These are phyloP conservation scores for Lota lota DNA, from an alignment of 2,113 vertebrate genomes.

Conservation along the genomic window DNA sequence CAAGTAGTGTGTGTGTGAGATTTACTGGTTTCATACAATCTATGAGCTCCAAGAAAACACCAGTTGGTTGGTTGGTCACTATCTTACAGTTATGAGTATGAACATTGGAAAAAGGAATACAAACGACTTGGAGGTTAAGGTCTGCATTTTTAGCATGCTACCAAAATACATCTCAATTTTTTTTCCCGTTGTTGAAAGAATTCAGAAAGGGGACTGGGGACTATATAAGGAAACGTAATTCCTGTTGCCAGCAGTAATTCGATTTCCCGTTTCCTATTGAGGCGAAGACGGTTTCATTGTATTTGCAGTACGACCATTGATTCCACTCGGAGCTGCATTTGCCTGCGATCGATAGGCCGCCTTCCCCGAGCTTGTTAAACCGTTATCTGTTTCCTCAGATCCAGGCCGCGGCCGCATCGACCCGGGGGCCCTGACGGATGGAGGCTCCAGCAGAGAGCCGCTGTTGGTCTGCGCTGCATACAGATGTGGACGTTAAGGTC, in stretches of 20 bases:
- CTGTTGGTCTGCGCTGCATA: conserved; percentile 14
- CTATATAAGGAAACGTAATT: conserved; percentile 31
- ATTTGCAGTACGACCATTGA: conserved; percentile 31
- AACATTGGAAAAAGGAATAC: too few species aligned
- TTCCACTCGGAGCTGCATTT: conserved; percentile 24
- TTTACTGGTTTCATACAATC: too few species aligned
- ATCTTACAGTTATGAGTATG: too few species aligned
- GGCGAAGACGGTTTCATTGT: conserved; percentile 31
- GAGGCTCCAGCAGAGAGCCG: conserved; percentile 25
- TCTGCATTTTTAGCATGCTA: too few species aligned
- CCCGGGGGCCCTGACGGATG: too few species aligned
- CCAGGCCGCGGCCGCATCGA: conserved; percentile 45
- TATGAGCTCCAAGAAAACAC: too few species aligned
- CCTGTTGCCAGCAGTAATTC: conserved; percentile 31
- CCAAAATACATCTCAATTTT: too few species aligned
- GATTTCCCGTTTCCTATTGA: conserved; percentile 33
- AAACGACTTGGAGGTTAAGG: too few species aligned
- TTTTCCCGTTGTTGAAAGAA: too few species aligned
- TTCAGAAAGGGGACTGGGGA: neutral
- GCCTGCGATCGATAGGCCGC: conserved; percentile 39
- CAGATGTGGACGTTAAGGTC: too few species aligned
- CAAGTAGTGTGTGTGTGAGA: too few species aligned
- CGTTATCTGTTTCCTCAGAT: conserved; percentile 52
- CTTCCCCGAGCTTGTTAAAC: conserved; percentile 24
- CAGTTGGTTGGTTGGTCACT: too few species aligned